Evolutionary conservation across 2,113 vertebrate species (phyloP).

Genomic region (Labeo rohita): DNA sequence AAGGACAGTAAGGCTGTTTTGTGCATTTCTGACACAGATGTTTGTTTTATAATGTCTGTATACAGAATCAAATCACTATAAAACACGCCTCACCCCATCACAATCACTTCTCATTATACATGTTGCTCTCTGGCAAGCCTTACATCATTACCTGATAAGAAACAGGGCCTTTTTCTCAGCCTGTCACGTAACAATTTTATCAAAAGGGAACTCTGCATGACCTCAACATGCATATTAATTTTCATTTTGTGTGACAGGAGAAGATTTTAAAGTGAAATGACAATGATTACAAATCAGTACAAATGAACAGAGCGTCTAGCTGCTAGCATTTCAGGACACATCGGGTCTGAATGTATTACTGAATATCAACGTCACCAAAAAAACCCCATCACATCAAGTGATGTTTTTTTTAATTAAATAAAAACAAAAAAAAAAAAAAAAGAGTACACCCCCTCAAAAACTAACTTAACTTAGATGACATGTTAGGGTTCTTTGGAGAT

Average conservation of each 20-base stretch:
- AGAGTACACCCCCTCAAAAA: no score
- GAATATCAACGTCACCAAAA: neutral
- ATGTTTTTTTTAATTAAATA: neutral
- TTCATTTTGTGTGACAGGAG: neutral
- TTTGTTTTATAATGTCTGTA: neutral
- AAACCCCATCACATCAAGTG: neutral
- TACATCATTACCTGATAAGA: conserved; percentile 37
- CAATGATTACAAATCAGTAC: conserved; percentile 2
- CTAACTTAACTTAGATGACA: no score
- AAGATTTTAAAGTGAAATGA: neutral
- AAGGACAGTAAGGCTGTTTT: neutral
- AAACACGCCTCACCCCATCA: conserved; percentile 28
- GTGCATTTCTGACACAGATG: conserved; percentile 15
- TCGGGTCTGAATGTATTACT: neutral
- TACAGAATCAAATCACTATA: conserved; percentile 21
- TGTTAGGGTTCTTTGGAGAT: no score
- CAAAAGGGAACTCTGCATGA: neutral
- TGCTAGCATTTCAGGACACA: neutral
- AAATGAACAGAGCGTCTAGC: neutral
- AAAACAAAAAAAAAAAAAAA: neutral
- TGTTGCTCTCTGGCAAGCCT: conserved; percentile 5
- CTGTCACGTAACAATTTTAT: neutral
- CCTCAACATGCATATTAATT: neutral
- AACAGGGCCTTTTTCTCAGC: neutral
- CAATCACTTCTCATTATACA: conserved; percentile 4